A percentile compares a stretch with the other conserved stretches of the same genome.
These are phyloP conservation scores for Heterodera carotae DNA, from an alignment of 1,140 invertebrate genomes.

Conservation along the genomic window DNA sequence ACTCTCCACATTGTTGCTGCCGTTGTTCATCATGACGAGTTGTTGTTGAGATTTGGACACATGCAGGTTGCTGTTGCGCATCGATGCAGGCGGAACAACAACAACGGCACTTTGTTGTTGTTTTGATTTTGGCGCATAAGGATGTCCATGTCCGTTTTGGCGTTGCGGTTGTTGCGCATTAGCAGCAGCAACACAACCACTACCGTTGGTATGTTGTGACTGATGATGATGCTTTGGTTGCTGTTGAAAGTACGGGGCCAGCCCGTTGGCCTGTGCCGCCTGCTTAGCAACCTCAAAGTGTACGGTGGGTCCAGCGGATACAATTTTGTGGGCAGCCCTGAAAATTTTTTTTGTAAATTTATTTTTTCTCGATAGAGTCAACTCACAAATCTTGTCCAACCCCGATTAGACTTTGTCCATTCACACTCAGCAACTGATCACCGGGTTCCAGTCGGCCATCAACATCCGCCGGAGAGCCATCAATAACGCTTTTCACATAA, in stretches of 20 bases:
- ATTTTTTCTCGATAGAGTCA: not conserved
- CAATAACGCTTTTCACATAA: conserved; percentile 64
- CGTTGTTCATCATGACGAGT: not conserved
- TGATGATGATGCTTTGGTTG: conserved; percentile 9
- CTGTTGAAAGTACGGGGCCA: conserved; percentile 66
- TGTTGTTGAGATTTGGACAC: conserved; percentile 5
- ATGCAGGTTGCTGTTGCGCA: conserved; percentile 5
- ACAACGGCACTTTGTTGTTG: not conserved
- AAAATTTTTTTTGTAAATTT: not conserved
- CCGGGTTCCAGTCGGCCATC: conserved; percentile 91
- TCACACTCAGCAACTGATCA: conserved; percentile 93
- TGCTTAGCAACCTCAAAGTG: conserved; percentile 94
- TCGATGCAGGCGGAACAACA: no score
- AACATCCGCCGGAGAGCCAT: conserved; percentile 67
- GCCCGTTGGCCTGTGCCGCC: conserved; percentile 91
- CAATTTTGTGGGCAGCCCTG: conserved; percentile 91
- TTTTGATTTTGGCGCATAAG: conserved; percentile 13
- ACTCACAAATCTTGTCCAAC: conserved; percentile 88
- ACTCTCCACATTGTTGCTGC: not conserved
- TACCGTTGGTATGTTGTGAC: no score
- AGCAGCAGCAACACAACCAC: not conserved
- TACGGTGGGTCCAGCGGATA: conserved; percentile 86
- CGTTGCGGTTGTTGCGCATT: not conserved
- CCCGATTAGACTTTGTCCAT: conserved; percentile 91
- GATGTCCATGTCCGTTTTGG: conserved; percentile 18